Evolutionary conservation across 1,140 invertebrate species (phyloP).

Genomic region (Acromyrmex charruanus): DNA sequence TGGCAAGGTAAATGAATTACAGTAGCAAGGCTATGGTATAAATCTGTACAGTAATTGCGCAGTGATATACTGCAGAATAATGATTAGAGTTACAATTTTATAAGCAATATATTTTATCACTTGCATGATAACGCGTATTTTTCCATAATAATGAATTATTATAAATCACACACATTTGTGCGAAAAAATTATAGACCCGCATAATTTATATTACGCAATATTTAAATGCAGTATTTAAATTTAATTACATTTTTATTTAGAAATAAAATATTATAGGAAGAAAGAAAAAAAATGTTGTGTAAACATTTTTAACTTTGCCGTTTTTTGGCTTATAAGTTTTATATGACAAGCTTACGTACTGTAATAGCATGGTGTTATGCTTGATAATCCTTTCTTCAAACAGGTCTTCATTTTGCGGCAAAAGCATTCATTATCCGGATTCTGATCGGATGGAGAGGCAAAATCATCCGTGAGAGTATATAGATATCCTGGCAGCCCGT

Average conservation of each 20-base stretch:
- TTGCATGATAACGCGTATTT: background rate
- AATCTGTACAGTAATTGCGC: background rate
- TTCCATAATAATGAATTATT: background rate
- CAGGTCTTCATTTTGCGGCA: constrained; percentile 87
- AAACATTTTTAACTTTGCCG: background rate
- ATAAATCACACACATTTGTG: background rate
- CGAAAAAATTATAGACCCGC: background rate
- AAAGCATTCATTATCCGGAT: constrained; percentile 89
- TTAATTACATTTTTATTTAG: too few species aligned
- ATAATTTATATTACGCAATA: background rate
- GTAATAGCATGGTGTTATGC: constrained; percentile 91
- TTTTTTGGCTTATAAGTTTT: background rate
- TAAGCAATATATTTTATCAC: background rate
- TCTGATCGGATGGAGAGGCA: constrained; percentile 87
- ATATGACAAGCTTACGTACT: constrained; percentile 86
- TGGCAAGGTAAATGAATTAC: background rate
- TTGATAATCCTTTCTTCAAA: constrained; percentile 89
- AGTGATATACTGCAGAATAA: background rate
- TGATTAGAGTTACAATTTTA: background rate
- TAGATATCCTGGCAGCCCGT: constrained; percentile 84
- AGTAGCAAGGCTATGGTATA: background rate
- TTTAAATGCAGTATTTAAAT: background rate
- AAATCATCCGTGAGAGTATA: constrained; percentile 87
- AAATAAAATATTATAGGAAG: background rate
- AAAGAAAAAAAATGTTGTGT: background rate